phyloP scores from a whole-genome alignment of 2,888 invertebrate species.

The Prenolepis imparis region DNA sequence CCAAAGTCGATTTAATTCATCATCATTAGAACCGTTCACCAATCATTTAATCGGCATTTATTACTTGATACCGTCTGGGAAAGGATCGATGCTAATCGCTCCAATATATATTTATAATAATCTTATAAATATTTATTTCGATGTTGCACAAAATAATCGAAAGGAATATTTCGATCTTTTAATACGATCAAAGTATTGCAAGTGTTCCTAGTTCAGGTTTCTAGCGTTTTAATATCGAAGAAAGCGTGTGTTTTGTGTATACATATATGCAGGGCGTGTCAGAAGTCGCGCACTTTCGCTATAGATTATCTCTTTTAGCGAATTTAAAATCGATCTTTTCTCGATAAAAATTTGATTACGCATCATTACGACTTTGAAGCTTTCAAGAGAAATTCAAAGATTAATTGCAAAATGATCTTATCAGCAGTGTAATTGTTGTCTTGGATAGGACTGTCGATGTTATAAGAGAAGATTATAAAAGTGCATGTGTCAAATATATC shows the following conservation, averaged over 20 bases:
- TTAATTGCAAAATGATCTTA: background rate
- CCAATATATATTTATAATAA: too few species aligned
- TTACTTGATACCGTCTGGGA: constrained; percentile 4
- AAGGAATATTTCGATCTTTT: background rate
- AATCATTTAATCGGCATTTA: background rate
- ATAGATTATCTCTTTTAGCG: background rate
- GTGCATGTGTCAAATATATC: background rate
- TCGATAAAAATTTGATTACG: background rate
- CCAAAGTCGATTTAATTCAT: background rate
- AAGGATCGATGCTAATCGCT: background rate
- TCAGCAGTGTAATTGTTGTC: background rate
- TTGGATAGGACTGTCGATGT: background rate
- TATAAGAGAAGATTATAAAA: background rate
- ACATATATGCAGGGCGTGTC: constrained; percentile 35
- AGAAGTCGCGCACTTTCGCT: background rate
- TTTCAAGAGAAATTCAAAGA: background rate
- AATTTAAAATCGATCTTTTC: background rate
- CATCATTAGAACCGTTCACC: background rate
- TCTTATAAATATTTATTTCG: background rate
- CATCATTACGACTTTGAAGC: background rate
- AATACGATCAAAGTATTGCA: background rate
- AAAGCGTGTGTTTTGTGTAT: background rate
- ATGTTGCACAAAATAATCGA: background rate
- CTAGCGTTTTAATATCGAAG: background rate
- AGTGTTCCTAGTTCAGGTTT: background rate